phyloP scores from a whole-genome alignment of 2,113 vertebrate species.

The Zingel zingel region DNA sequence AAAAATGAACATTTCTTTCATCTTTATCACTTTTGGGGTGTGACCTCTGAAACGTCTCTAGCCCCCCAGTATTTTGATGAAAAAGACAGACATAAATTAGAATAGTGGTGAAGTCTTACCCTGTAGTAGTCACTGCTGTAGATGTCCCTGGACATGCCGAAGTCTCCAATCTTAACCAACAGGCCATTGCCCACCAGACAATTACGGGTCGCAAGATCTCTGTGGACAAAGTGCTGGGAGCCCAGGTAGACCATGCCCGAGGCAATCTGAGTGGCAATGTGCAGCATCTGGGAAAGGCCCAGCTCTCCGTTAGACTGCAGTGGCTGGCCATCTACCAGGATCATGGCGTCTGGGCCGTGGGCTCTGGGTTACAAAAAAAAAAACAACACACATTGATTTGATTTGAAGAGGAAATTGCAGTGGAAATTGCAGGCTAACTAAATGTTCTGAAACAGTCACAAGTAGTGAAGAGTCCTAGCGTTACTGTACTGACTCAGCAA shows the following conservation, averaged over 20 bases:
- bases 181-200: slow-evolving; percentile 97
- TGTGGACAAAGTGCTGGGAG: slow-evolving; percentile 98
- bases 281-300: slow-evolving; percentile 97
- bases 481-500: not conserved
- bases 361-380: slow-evolving; percentile 84
- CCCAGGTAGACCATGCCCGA: slow-evolving; percentile 98
- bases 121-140: slow-evolving; percentile 99
- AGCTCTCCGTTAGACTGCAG: slow-evolving; percentile 95
- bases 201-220: slow-evolving; percentile 98
- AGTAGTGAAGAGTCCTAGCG: not conserved
- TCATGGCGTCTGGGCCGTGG: slow-evolving; percentile 96
- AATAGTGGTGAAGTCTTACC: slow-evolving; percentile 84
- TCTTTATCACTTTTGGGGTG: not conserved
- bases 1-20: not conserved
- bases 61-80: not conserved
- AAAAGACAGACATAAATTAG: not conserved
- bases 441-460: not conserved
- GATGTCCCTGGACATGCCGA: slow-evolving; percentile 99
- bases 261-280: slow-evolving; percentile 96
- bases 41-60: not conserved
- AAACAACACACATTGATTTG: not conserved
- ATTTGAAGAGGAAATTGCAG: too few species aligned
- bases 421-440: not conserved
- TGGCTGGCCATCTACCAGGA: slow-evolving; percentile 96
- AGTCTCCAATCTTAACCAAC: slow-evolving; percentile 98